Base-by-base conservation (phyloP, 1,140 invertebrate species). In the Pseudomyrmex concolor region DNA sequence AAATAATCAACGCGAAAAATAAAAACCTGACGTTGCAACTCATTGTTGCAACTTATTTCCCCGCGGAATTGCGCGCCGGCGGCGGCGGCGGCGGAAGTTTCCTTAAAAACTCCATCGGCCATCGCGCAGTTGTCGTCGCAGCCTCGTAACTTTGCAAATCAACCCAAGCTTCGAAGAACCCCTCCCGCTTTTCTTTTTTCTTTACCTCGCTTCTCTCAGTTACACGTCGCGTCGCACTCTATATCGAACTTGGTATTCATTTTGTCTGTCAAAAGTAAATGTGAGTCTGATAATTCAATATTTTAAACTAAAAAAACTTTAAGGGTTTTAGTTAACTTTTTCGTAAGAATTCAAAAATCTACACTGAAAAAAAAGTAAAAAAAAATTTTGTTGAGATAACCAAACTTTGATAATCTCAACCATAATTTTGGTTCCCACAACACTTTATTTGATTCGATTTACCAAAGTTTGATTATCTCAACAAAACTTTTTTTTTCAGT, bases 201-300 rank as follows among this genome's bases (percentile, higher is more conserved):
- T 9, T 12, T 64, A 22, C 54, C 25, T 83, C 34, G 10, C 54
- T 13, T 25, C 22, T 25, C 22, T 12, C n/a, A 34, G 51, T 12
- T 51, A 64, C 81, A 45, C 22, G 25, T 25, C 25, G 25, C 34
- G 43, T 34, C n/a, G 57, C 34, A 34, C 34, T 54, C 62, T 55
- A 80, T 55, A 80, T 89, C 89, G 87, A 91, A 92, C 91, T 91
- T 86, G 88, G 85, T 90, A 91, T 91, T 85, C 90, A 86, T 84
- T 90, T 73, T 83, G 86, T 82, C 5, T 34, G 0, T 34, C 34
- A 34, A 34, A 34, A 34, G 0, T 7, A 5, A 5, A 34, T 7
- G 5, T 7, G 34, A 34, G 5, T 34, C 34, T 34, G 34, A 34
- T 7, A 34, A 34, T 34, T 0, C 5, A 7, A 34, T 34, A 34